These are phyloP conservation scores for Sparidentex hasta DNA, from an alignment of 2,797 vertebrate genomes.

Conservation along the genomic window DNA sequence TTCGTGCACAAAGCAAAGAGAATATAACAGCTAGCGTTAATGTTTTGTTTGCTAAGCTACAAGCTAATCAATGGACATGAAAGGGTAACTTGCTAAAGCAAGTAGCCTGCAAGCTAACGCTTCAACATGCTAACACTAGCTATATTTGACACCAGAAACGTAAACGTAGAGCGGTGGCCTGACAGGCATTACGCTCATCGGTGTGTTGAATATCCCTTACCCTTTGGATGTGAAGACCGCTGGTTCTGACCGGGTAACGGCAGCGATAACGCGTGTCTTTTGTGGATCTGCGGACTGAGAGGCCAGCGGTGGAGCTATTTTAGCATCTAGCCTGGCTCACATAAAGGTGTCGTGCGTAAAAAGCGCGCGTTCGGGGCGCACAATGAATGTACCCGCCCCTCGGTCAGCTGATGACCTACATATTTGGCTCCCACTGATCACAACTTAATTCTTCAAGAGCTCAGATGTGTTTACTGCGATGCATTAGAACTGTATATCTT, in stretches of 20 bases:
- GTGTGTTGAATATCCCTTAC: slow-evolving; percentile 10
- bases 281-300: neutral
- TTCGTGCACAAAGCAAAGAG: neutral
- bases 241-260: neutral
- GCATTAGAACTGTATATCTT: fast-evolving
- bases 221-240: slow-evolving; percentile 13
- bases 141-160: slow-evolving; percentile 9
- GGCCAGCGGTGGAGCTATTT: slow-evolving; percentile 50
- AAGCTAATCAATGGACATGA: slow-evolving; percentile 33
- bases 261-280: neutral
- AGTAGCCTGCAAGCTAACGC: slow-evolving; percentile 64
- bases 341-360: slow-evolving; percentile 73
- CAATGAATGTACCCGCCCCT: slow-evolving; percentile 76
- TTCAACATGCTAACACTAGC: slow-evolving; percentile 33
- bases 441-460: fast-evolving
- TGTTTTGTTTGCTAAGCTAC: slow-evolving; percentile 24
- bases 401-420: slow-evolving; percentile 69
- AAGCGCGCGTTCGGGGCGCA: slow-evolving; percentile 84
- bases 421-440: neutral
- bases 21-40: neutral
- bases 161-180: neutral
- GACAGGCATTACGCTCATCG: neutral
- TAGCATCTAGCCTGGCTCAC: slow-evolving; percentile 71
- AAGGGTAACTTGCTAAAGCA: slow-evolving; percentile 48
- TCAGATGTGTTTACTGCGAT: neutral